Percentiles rank a stretch among this genome's conserved stretches.
Evolutionary conservation across 2,888 invertebrate genomes (phyloP).

Genomic region (Latrodectus hesperus): DNA sequence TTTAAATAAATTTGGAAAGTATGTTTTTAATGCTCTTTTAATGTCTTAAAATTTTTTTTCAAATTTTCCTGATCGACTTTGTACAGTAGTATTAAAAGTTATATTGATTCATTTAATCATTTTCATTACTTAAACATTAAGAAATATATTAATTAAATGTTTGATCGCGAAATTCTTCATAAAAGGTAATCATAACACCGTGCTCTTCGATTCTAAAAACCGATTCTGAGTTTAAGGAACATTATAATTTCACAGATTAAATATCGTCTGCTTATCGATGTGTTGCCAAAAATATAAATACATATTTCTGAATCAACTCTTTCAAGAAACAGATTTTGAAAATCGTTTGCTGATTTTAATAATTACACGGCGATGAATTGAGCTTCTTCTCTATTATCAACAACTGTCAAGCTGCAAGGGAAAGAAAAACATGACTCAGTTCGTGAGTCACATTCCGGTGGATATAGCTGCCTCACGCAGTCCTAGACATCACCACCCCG

Average conservation of each 20-base stretch:
- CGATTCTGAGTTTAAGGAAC: too few relatives aligned
- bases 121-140: too few relatives aligned
- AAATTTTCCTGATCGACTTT: background rate
- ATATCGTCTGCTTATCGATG: too few relatives aligned
- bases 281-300: too few relatives aligned
- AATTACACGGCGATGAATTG: background rate
- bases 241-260: too few relatives aligned
- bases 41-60: background rate
- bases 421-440: constrained; percentile 52
- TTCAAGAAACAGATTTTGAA: background rate
- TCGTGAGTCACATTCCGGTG: constrained; percentile 68
- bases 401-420: background rate
- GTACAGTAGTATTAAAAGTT: background rate
- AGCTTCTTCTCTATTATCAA: background rate
- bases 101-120: too few relatives aligned
- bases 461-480: constrained; percentile 54
- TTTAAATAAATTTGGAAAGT: too few relatives aligned
- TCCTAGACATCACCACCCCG: constrained; percentile 45
- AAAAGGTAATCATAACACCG: too few relatives aligned
- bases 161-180: too few relatives aligned
- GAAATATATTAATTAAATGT: too few relatives aligned
- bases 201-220: too few relatives aligned
- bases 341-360: background rate
- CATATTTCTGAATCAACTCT: too few relatives aligned
- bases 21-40: background rate